Percentiles rank a stretch among this genome's conserved stretches.
Conservation (phyloP, 2,797 vertebrate species). For the Pangasius djambal region DNA sequence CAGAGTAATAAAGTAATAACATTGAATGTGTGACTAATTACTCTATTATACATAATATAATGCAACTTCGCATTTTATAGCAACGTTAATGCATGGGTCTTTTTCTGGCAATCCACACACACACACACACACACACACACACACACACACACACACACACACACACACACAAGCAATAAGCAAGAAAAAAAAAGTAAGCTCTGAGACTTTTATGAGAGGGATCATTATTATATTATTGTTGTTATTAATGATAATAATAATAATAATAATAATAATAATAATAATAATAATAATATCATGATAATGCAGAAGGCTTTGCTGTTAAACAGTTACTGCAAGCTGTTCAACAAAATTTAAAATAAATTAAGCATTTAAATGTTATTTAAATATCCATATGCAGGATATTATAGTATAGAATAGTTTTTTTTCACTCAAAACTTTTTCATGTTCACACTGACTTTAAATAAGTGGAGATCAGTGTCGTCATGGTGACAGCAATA, state of each 20-base stretch:
- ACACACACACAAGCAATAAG: background rate
- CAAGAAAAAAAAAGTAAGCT: background rate
- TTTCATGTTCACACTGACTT: background rate
- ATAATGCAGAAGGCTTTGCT: no score
- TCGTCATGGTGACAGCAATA: background rate
- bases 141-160: conserved; percentile 3
- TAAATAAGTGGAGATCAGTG: background rate
- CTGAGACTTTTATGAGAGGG: background rate
- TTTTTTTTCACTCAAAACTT: background rate
- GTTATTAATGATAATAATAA: background rate
- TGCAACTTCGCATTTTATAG: background rate
- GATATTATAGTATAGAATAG: background rate
- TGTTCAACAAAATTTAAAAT: background rate
- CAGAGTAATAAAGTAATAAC: background rate
- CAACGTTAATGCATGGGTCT: background rate
- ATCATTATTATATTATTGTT: background rate
- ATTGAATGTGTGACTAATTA: background rate
- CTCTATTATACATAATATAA: background rate
- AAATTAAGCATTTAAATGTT: background rate
- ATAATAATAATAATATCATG: background rate
- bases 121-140: background rate
- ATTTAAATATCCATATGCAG: background rate
- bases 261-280: background rate
- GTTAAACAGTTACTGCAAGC: no score
- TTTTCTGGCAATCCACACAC: background rate